These are phyloP conservation scores for Lomographa bimaculata DNA, from an alignment of 2,888 invertebrate species.

Conservation along the genomic window DNA sequence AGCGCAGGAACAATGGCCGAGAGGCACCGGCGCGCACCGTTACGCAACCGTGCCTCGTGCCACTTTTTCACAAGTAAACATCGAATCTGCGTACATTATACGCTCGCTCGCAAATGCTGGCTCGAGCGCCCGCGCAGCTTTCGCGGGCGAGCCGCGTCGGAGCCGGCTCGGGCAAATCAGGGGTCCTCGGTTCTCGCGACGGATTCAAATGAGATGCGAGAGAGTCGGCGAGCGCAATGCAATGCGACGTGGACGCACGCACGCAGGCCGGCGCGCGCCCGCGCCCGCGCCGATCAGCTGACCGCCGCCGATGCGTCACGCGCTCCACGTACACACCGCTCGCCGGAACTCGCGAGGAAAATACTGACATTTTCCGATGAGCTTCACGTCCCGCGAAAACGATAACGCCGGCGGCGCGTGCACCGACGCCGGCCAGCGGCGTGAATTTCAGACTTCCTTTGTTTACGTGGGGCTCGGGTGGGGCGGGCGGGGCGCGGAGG, in stretches of 20 bases:
- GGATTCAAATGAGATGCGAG: too few species aligned
- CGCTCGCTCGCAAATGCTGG: too few species aligned
- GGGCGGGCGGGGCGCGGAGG: constrained; percentile 40
- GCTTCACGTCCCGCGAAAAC: constrained; percentile 6
- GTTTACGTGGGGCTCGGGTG: constrained; percentile 73
- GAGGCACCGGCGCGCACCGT: constrained; percentile 50
- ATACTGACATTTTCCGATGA: constrained; percentile 23
- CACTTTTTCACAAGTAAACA: constrained; percentile 57
- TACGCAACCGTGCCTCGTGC: constrained; percentile 68
- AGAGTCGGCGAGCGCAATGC: too few species aligned
- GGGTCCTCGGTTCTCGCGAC: too few species aligned
- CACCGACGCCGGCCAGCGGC: constrained; percentile 32
- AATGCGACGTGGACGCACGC: too few species aligned
- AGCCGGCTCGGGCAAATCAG: too few species aligned
- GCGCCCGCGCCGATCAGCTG: constrained; percentile 69
- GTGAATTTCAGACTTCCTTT: constrained; percentile 75
- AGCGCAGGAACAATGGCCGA: constrained; percentile 50
- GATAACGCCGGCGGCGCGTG: too few species aligned
- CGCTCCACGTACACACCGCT: constrained; percentile 53
- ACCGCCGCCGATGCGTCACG: constrained; percentile 62
- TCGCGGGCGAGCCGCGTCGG: neutral
- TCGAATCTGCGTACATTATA: constrained; percentile 6
- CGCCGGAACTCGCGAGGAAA: constrained; percentile 37
- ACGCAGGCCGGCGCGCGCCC: constrained; percentile 23
- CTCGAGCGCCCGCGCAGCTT: neutral